These are phyloP conservation scores for Siphlonurus alternatus DNA, from an alignment of 2,888 invertebrate genomes.

Conservation along the genomic window DNA sequence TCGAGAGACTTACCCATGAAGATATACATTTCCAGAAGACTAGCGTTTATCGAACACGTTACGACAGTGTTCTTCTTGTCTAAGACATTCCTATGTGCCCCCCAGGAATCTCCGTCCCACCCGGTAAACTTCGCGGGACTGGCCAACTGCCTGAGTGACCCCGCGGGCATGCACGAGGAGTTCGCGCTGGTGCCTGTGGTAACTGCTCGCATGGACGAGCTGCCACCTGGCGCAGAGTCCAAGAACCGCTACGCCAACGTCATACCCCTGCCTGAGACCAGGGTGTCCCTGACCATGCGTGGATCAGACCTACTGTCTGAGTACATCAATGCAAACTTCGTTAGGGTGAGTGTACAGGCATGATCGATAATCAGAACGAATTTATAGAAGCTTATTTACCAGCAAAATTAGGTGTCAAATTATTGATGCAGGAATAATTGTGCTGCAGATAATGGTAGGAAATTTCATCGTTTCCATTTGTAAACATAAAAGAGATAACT, in stretches of 20 bases:
- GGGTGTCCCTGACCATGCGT: conserved; percentile 49
- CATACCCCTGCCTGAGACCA: conserved; percentile 81
- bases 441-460: too few relatives aligned
- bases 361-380: neutral
- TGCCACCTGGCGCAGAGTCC: conserved; percentile 72
- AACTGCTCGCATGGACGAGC: conserved; percentile 44
- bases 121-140: conserved; percentile 63
- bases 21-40: neutral
- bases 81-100: too few relatives aligned
- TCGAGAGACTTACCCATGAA: neutral
- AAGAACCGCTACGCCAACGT: conserved; percentile 91
- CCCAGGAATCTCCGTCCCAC: conserved; percentile 46
- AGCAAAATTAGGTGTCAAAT: conserved; percentile 5
- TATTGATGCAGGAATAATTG: neutral
- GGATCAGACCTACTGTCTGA: conserved; percentile 50
- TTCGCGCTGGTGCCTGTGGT: conserved; percentile 47
- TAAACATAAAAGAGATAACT: too few relatives aligned
- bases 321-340: conserved; percentile 88
- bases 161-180: conserved; percentile 59
- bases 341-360: conserved; percentile 47
- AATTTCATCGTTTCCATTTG: too few relatives aligned
- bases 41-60: too few relatives aligned
- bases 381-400: conserved; percentile 5
- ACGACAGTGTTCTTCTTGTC: too few relatives aligned
- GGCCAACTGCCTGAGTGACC: conserved; percentile 43